These are phyloP conservation scores for Ethmia dodecea DNA, from an alignment of 2,888 invertebrate genomes.

Conservation along the genomic window DNA sequence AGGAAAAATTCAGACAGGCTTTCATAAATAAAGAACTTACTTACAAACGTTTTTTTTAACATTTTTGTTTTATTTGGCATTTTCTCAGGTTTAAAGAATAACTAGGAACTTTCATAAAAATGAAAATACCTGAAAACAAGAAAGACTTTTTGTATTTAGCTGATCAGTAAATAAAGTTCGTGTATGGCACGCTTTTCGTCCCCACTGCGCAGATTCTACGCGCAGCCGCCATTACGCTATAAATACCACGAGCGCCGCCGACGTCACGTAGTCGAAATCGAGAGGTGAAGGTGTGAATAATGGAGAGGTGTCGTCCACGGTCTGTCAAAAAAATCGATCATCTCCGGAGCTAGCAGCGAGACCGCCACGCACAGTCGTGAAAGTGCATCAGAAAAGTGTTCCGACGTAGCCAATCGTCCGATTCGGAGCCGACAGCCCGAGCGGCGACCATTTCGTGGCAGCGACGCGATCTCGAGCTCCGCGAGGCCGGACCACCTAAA, in stretches of 20 bases:
- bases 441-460: slow-evolving; percentile 63
- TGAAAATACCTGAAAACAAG: no score
- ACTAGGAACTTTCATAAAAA: no score
- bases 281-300: slow-evolving; percentile 71
- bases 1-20: no score
- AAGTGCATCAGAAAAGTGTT: slow-evolving; percentile 67
- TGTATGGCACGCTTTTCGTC: slow-evolving; percentile 46
- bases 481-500: slow-evolving; percentile 41
- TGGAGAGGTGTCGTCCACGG: slow-evolving; percentile 71
- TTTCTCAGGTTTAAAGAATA: no score
- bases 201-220: slow-evolving; percentile 55
- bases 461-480: slow-evolving; percentile 44
- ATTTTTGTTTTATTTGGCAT: no score
- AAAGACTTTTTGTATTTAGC: no score
- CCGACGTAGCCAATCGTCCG: slow-evolving; percentile 72
- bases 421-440: slow-evolving; percentile 58
- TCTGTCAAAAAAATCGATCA: slow-evolving; percentile 65
- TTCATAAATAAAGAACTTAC: no score
- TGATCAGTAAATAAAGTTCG: no score
- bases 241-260: slow-evolving; percentile 53
- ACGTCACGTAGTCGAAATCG: slow-evolving; percentile 73
- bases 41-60: no score
- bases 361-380: slow-evolving; percentile 65
- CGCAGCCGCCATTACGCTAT: slow-evolving; percentile 64
- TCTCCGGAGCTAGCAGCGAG: slow-evolving; percentile 73